Percentiles rank a stretch among this genome's conserved stretches.
These are phyloP conservation scores for Barnardius zonarius DNA, from an alignment of 2,113 vertebrate genomes.

Conservation along the genomic window DNA sequence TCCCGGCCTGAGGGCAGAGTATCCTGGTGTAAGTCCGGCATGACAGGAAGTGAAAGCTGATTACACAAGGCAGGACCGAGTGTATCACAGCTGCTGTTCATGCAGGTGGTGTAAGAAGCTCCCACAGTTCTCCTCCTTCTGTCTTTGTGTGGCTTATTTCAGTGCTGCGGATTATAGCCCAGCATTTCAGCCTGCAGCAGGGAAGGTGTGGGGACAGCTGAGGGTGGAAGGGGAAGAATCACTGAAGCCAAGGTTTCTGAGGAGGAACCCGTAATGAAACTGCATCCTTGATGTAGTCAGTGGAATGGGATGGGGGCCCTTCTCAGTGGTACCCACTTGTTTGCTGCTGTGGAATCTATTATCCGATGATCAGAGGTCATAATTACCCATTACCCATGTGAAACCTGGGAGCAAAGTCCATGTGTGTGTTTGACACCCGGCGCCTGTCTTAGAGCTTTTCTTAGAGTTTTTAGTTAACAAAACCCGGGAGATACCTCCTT, in stretches of 20 bases:
- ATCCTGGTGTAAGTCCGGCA: not conserved
- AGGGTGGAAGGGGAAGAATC: not conserved
- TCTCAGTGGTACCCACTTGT: not conserved
- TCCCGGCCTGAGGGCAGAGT: not conserved
- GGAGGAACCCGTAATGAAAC: not conserved
- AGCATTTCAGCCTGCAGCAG: not conserved
- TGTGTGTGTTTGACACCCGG: not conserved
- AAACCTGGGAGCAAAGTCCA: not conserved
- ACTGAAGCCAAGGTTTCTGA: not conserved
- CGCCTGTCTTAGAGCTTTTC: constrained; percentile 14
- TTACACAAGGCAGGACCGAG: not conserved
- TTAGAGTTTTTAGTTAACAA: not conserved
- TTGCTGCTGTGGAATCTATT: not conserved
- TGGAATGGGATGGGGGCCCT: not conserved
- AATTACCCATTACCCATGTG: not conserved
- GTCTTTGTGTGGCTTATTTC: not conserved
- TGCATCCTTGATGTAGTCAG: not conserved
- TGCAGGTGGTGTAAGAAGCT: not conserved
- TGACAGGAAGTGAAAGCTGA: not conserved
- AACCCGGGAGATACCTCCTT: not conserved
- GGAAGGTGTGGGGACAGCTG: not conserved
- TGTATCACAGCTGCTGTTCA: not conserved
- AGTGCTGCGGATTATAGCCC: not conserved
- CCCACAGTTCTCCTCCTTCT: not conserved
- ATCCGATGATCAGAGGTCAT: not conserved